Base-by-base conservation (phyloP, 1,140 invertebrate species). In the Elysia chlorotica region DNA sequence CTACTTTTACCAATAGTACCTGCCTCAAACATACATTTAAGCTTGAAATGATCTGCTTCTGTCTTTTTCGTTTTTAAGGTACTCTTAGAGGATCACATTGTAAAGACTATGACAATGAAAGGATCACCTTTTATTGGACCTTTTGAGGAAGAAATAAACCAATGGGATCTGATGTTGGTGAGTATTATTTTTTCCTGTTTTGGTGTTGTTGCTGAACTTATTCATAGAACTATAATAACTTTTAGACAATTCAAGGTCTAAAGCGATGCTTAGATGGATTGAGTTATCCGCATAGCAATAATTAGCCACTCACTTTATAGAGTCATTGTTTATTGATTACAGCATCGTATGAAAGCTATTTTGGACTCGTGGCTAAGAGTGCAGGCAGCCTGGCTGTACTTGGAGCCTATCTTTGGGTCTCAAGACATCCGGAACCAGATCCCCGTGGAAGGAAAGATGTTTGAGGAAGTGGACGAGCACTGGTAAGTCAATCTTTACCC, bases 71-170 rank as follows among this genome's bases (percentile, higher is more conserved):
- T n/a, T n/a, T n/a, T n/a, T n/a, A n/a, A 71, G 69, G 69, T 87
- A 2, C 69, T 87, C 23, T 75, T 88, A n/a, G 87, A 88, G 69
- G 87, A 88, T 73, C 87, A 88, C 70, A 86, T 87, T 65, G 87
- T 88, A 35, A 88, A 88, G 75, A 87, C 87, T 30, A 84, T 84
- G 36, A 88, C 87, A 10, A 88, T 88, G 87, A 86, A 87, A 65
- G 86, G 86, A 5, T 87, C 86, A 19, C 86, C 87, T 31, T 88
- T 88, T 75, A 86, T 88, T 71, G 83, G 79, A 61, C 86, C 87
- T 65, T 87, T 88, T 82, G 87, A 88, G 88, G 81, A 88, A 37
- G 92, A 95, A 87, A 79, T 88, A 63, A 86, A 84, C 72, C 78
- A 86, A 61, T 88, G 87, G 87, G 84, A 85, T 72, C 61, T 74